A percentile compares a stretch with the other conserved stretches of the same genome.
Conservation (phyloP, 1,140 invertebrate species). For the Carcinoscorpius rotundicauda region DNA sequence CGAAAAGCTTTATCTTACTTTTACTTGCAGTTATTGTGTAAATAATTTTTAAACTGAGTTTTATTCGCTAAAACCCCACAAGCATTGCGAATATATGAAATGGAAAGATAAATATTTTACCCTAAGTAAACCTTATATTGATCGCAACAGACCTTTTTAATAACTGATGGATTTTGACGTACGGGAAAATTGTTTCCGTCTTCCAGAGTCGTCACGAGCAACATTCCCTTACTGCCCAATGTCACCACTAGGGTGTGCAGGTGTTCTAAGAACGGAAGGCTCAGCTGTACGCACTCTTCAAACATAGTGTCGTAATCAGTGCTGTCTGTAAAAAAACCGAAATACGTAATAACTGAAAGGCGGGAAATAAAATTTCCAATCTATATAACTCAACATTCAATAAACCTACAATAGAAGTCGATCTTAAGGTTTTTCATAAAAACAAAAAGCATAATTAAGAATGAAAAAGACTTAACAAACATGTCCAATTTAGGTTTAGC, state of each 20-base stretch:
- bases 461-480: no score
- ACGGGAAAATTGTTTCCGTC: conserved; percentile 4
- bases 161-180: conserved; percentile 25
- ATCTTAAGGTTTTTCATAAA: no score
- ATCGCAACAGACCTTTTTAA: neutral
- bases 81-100: no score
- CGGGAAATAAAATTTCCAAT: no score
- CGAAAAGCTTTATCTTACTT: no score
- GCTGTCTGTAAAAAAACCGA: no score
- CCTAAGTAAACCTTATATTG: neutral
- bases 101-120: neutral
- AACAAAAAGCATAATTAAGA: no score
- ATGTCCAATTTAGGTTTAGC: no score
- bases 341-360: no score
- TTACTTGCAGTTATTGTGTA: neutral
- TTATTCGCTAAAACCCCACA: neutral
- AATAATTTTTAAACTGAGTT: neutral
- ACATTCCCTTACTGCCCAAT: conserved; percentile 39
- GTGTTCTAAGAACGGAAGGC: neutral
- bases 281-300: no score
- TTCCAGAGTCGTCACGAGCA: conserved; percentile 6
- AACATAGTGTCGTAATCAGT: no score
- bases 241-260: conserved; percentile 14
- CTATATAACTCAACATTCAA: neutral
- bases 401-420: neutral